Percentiles rank a stretch among this genome's conserved stretches.
phyloP scores from a whole-genome alignment of 2,888 invertebrate genomes.

The Drosophila flavopinicola region DNA sequence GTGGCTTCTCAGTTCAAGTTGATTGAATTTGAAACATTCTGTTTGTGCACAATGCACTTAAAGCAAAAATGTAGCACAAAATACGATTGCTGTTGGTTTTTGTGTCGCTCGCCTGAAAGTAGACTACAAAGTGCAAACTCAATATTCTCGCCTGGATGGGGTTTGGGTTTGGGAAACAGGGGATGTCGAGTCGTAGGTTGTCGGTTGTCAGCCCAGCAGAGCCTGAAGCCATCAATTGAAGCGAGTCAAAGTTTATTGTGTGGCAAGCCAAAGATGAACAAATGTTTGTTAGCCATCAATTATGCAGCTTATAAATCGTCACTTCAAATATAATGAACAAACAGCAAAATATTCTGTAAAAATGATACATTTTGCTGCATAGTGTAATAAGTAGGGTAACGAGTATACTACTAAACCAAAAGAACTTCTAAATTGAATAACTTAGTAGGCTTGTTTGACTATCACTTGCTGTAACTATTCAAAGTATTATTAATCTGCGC shows the following conservation, averaged over 20 bases:
- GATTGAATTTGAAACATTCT: neutral
- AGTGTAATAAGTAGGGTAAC: neutral
- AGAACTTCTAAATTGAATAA: neutral
- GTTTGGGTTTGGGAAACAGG: neutral
- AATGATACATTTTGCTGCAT: too few species aligned
- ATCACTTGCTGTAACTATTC: too few species aligned
- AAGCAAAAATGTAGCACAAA: constrained; percentile 24
- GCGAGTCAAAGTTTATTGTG: constrained; percentile 12
- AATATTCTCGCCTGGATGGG: neutral
- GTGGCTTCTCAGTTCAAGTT: neutral
- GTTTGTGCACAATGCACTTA: neutral
- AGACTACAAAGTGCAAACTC: constrained; percentile 26
- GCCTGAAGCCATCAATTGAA: neutral
- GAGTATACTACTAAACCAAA: too few species aligned
- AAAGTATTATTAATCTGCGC: too few species aligned
- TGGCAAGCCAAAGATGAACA: constrained; percentile 9
- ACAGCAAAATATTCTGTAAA: neutral
- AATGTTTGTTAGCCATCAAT: constrained; percentile 28
- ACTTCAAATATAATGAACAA: neutral
- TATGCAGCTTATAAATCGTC: constrained; percentile 6
- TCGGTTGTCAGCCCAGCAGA: neutral
- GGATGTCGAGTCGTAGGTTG: neutral
- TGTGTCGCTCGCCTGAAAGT: constrained; percentile 36
- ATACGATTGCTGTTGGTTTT: constrained; percentile 1
- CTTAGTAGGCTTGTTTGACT: too few species aligned